Percentiles rank a stretch among this genome's conserved stretches.
phyloP scores from a whole-genome alignment of 1,140 invertebrate genomes.

The Euura saliciscinereae region DNA sequence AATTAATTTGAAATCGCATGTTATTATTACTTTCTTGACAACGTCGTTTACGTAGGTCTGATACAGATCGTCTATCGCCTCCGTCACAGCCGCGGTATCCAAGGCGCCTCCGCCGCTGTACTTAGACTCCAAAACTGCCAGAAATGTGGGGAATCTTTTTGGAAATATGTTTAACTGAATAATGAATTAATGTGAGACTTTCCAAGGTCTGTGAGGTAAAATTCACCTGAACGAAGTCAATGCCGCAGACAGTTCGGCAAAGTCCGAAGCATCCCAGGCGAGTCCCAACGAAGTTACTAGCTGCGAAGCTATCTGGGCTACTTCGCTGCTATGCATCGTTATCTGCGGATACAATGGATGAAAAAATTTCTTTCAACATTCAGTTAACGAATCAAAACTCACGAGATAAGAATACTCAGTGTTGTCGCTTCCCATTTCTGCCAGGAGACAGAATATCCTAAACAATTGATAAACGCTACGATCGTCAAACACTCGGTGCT shows the following conservation, averaged over 20 bases:
- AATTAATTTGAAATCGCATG: neutral
- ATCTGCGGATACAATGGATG: constrained; percentile 58
- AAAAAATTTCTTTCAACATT: constrained; percentile 12
- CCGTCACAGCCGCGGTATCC: constrained; percentile 67
- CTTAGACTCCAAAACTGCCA: constrained; percentile 75
- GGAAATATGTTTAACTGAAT: constrained; percentile 17
- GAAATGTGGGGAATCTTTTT: constrained; percentile 68
- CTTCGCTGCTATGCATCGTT: constrained; percentile 69
- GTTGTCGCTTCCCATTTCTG: constrained; percentile 67
- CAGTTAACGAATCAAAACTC: neutral
- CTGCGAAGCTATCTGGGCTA: constrained; percentile 68
- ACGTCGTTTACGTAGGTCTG: constrained; percentile 81
- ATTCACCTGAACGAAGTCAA: constrained; percentile 62
- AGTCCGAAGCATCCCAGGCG: constrained; percentile 71
- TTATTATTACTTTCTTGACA: constrained; percentile 73
- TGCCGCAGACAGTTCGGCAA: constrained; percentile 67
- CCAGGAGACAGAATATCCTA: constrained; percentile 78
- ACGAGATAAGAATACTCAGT: constrained; percentile 36
- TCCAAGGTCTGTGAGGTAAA: too few relatives aligned
- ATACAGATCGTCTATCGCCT: constrained; percentile 77
- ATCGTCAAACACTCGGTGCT: constrained; percentile 66
- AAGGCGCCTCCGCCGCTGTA: constrained; percentile 66
- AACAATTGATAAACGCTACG: constrained; percentile 76
- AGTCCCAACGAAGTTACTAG: constrained; percentile 70
- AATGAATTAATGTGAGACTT: neutral